Evolutionary conservation across 2,888 invertebrate species (phyloP), one percentile per base, ranked within the genome.

Genomic region (Endomychus coccineus): DNA sequence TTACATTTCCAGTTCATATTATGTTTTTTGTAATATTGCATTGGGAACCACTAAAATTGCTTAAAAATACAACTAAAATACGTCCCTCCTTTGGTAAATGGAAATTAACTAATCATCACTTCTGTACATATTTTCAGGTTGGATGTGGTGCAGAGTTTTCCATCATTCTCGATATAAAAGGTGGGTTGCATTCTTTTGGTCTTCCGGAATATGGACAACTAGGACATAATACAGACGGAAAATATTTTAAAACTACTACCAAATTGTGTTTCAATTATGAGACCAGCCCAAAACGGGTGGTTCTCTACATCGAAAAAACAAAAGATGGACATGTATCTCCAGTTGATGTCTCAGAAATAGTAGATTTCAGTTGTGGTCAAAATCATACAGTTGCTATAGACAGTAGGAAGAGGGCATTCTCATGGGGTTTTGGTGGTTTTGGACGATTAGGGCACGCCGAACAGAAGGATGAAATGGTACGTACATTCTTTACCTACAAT

Each of bases 401-500:
- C 58, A 82, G 85, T 1, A 83, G 83, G 61, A 89, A 86, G 64
- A 78, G 94, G 7, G 84, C 87, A 0, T 95, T 78, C 66, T 89
- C 91, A 34, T 95, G 94, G 94, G 94, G 95, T 12, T 95, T 92
- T 64, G 94, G 92, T 7, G 95, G 94, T 0, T 89, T 94, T 57
- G 94, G 94, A 0, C 78, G 95, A 2, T 70, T 95, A 9, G 95
- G 94, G 0, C 94, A 95, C 69, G 84, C 90, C 4, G 92, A 91
- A 56, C 90, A 82, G 40, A 87, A 87, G 59, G 92, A 95, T 65
- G 94, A 95, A 67, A 73, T 85, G 66, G 86, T 91, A 24, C 83
- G 83, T 15, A 71, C 77, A 42, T 48, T 44, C 33, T 33, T 16
- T 21, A 10, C 29, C n/a, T n/a, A n/a, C n/a, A n/a, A n/a, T n/a